Base-by-base conservation (phyloP, 2,113 vertebrate genomes). In the Ciconia boyciana region DNA sequence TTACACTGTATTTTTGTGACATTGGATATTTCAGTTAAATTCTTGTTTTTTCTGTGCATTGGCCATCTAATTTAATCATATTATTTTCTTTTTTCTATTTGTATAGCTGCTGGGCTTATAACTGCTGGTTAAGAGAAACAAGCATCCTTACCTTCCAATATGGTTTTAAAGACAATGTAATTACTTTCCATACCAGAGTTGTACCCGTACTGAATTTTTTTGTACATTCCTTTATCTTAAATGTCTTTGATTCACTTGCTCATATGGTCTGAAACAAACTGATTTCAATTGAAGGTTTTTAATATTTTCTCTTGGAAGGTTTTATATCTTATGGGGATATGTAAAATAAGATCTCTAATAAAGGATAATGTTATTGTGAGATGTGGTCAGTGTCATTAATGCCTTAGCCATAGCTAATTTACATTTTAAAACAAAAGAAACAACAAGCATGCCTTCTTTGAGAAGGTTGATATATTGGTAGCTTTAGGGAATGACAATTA, bases 281-380 rank as follows among this genome's bases (percentile, higher is more conserved):
- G 94, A 93, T 94, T 95, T 96, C 79, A 90, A 61, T 79, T 71
- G 83, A 96, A 96, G 43, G 86, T n/a, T 98, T 98, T 98, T 98
- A 96, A 97, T 98, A 98, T 97, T 97, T 98, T 98, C 92, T 96
- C 97, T 97, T 97, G 70, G 83, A 97, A 98, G 89, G 92, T 98
- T 98, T 98, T 98, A 81, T 98, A 98, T 98, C 93, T 98, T 97
- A 96, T 65, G 96, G 98, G 98, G 98, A 96, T 98, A 97, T 98
- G 97, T 98, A 98, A 98, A 98, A 97, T 97, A 98, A 97, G 90
- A 97, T 97, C 96, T 95, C 97, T 96, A 98, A 98, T 98, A 98
- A 98, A 98, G 98, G 46, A 93, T 93, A 91, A 95, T 97, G 90
- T 97, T 96, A 96, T 89, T 97, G 96, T 96, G 92, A 82, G 48